Base-by-base conservation (phyloP, 2,888 invertebrate genomes). In the Orthosia gracilis region DNA sequence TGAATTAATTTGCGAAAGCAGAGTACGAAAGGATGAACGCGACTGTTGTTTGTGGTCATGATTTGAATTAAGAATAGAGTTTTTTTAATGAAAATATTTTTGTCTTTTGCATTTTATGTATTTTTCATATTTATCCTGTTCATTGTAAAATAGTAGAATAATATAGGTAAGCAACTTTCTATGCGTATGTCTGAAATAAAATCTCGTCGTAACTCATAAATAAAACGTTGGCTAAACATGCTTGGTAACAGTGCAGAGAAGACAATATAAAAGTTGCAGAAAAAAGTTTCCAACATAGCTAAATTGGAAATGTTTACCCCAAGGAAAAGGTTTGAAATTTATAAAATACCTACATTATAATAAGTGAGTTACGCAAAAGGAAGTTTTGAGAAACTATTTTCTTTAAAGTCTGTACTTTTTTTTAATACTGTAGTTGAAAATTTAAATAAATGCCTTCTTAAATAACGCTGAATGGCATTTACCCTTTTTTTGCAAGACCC, bases 1-100 rank as follows among this genome's bases (percentile, higher is more conserved):
- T 49, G 55, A 65, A 73, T 77, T 73, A 81, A 77, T 80, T 65
- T 54, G 18, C n/a, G n/a, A n/a, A n/a, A n/a, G n/a, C n/a, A n/a
- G n/a, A n/a, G n/a, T n/a, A 11, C 31, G 17, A 68, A 61, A 23
- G 55, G 21, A 58, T 64, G 58, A 66, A 50, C 52, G 18, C 40
- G 9, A 15, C 31, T 73, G 31, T 11, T 54, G 59, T 23, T 55
- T 31, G 26, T 21, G 21, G 31, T 23, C 18, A 21, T 50, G 3
- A 57, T 57, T 69, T 45, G 18, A 49, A 77, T 63, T 2, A 63
- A 1, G 23, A 71, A 58, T 49, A 9, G n/a, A 17, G 40, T 18
- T 52, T 13, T 54, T 4, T 0, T 13, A 13, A 13, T 15, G 2
- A 58, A 58, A 1, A 59, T 31, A 31, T 49, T 26, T 11, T 15